A percentile compares a stretch with the other conserved stretches of the same genome.
Evolutionary conservation across 2,113 vertebrate genomes (phyloP).

Genomic region (Hippocampus zosterae): DNA sequence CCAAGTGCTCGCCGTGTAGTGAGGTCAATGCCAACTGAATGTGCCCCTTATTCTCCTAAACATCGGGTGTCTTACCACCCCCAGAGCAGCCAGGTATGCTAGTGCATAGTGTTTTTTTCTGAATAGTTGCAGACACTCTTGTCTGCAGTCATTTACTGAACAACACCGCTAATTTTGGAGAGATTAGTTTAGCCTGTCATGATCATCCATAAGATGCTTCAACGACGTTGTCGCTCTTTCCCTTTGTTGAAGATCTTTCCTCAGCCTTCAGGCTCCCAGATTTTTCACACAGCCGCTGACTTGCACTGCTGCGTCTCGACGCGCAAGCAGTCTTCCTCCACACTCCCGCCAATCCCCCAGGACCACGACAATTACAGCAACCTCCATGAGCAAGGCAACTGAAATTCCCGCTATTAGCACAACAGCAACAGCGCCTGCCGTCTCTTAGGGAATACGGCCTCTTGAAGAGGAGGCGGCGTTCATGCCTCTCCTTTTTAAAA

Average conservation of each 20-base stretch:
- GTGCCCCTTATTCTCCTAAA: slow-evolving; percentile 63
- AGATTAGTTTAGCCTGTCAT: not conserved
- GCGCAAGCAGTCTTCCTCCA: slow-evolving; percentile 7
- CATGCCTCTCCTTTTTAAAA: too few species aligned
- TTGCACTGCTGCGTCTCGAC: slow-evolving; percentile 27
- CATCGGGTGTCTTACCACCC: slow-evolving; percentile 70
- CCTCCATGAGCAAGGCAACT: not conserved
- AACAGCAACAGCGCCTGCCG: slow-evolving; percentile 12
- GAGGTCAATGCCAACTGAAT: slow-evolving; percentile 78
- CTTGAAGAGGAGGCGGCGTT: not conserved
- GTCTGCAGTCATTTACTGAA: too few species aligned
- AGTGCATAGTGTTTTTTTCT: not conserved
- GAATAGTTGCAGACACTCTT: not conserved
- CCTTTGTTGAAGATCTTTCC: slow-evolving; percentile 46
- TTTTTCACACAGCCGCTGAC: slow-evolving; percentile 40
- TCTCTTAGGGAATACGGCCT: slow-evolving; percentile 14
- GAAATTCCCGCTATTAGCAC: slow-evolving; percentile 29
- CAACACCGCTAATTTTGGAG: too few species aligned
- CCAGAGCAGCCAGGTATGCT: slow-evolving; percentile 79
- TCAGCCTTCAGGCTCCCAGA: slow-evolving; percentile 28
- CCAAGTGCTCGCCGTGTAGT: slow-evolving; percentile 74
- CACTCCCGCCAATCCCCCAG: slow-evolving; percentile 7
- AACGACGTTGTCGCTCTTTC: not conserved
- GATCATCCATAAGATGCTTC: not conserved
- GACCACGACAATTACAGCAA: not conserved